These are phyloP conservation scores for Xanthostigma xanthostigma DNA, from an alignment of 2,888 invertebrate species.

Conservation along the genomic window DNA sequence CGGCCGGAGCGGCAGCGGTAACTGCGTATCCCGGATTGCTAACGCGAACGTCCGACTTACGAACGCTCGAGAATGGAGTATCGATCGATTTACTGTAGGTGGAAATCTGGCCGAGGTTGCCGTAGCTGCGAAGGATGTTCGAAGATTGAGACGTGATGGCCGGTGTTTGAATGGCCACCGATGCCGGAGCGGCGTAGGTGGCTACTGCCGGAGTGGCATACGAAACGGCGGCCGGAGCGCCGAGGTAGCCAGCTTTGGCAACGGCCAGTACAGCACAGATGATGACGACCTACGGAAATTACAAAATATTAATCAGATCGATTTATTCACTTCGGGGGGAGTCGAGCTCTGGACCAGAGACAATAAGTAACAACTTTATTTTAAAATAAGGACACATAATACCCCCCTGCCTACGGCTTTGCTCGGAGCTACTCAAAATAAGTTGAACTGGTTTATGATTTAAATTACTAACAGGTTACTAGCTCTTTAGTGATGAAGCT, in stretches of 20 bases:
- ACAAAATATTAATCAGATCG: too few relatives aligned
- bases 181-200: slow-evolving; percentile 18
- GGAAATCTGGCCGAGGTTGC: slow-evolving; percentile 55
- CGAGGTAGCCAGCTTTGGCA: slow-evolving; percentile 34
- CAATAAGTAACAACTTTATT: too few relatives aligned
- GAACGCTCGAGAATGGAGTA: slow-evolving; percentile 56
- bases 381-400: too few relatives aligned
- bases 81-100: slow-evolving; percentile 56
- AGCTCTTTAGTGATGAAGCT: too few relatives aligned
- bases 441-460: too few relatives aligned
- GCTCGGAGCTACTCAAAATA: too few relatives aligned
- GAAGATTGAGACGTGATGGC: slow-evolving; percentile 41
- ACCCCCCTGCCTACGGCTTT: too few relatives aligned
- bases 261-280: too few relatives aligned
- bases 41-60: slow-evolving; percentile 54
- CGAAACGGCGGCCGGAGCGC: slow-evolving; percentile 18
- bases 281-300: too few relatives aligned
- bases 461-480: too few relatives aligned
- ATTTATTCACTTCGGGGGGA: too few relatives aligned
- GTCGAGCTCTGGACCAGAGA: too few relatives aligned
- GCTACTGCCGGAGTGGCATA: slow-evolving; percentile 16
- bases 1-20: slow-evolving; percentile 14
- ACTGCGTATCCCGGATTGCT: slow-evolving; percentile 42
- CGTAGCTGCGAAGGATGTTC: slow-evolving; percentile 44
- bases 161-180: slow-evolving; percentile 33